phyloP scores from a whole-genome alignment of 30 jellyfish, hydroid and myxozoan genomes.

The Rhopilema esculentum region DNA sequence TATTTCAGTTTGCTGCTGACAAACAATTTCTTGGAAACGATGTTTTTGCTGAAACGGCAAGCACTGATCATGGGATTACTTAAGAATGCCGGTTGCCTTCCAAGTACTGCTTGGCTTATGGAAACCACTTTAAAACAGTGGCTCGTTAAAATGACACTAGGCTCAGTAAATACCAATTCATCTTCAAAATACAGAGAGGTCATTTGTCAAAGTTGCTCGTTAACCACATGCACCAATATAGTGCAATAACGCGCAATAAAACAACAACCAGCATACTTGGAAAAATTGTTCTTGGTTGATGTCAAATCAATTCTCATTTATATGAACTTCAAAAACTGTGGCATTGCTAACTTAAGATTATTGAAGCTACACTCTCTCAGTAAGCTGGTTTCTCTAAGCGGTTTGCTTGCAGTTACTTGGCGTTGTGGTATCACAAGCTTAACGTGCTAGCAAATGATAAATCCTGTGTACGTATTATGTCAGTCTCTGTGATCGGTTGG shows the following conservation, averaged over 20 bases:
- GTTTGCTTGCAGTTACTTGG: too few relatives aligned
- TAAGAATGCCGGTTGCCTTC: not conserved
- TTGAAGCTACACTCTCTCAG: too few relatives aligned
- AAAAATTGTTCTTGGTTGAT: too few relatives aligned
- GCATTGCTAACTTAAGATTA: too few relatives aligned
- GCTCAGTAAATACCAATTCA: not conserved
- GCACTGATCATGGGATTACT: too few relatives aligned
- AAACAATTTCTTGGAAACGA: too few relatives aligned
- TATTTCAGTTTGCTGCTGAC: too few relatives aligned
- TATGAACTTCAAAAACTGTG: too few relatives aligned
- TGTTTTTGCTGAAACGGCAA: too few relatives aligned
- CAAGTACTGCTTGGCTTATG: not conserved
- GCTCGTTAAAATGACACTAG: not conserved
- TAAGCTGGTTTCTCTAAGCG: too few relatives aligned
- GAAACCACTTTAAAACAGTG: not conserved
- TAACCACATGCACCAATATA: not conserved
- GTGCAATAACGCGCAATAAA: too few relatives aligned
- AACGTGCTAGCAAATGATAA: not conserved
- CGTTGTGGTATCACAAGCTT: not conserved
- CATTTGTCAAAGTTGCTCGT: not conserved
- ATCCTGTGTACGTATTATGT: not conserved
- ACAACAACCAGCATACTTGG: not conserved
- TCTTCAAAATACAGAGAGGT: not conserved
- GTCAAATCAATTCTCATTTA: too few relatives aligned
- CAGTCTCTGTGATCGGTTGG: not conserved